These are phyloP conservation scores for Athene noctua DNA, from an alignment of 2,113 vertebrate genomes.

Conservation along the genomic window DNA sequence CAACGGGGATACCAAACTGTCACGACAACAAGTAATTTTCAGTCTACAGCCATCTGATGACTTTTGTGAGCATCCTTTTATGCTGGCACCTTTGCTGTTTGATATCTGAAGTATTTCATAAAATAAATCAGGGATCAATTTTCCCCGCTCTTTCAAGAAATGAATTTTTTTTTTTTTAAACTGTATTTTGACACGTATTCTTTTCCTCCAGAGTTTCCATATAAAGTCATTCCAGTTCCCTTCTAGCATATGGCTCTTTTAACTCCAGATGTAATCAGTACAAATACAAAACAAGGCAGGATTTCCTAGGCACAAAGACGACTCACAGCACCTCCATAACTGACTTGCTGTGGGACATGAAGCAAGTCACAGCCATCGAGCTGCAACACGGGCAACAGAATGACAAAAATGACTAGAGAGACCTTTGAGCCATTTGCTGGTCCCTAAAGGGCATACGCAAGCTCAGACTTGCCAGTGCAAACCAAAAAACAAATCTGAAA, in stretches of 20 bases:
- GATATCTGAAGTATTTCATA: neutral
- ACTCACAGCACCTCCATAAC: neutral
- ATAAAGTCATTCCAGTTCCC: neutral
- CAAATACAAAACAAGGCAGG: neutral
- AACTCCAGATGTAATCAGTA: too few relatives aligned
- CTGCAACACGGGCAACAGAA: too few relatives aligned
- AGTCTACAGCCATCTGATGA: neutral
- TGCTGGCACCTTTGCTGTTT: neutral
- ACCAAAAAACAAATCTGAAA: neutral
- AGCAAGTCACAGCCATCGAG: neutral
- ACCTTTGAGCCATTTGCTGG: neutral
- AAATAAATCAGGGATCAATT: neutral
- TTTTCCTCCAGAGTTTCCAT: neutral
- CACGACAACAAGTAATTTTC: neutral
- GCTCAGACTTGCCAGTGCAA: neutral
- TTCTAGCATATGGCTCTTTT: neutral
- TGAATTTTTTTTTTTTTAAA: neutral
- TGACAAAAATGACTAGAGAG: neutral
- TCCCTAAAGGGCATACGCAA: neutral
- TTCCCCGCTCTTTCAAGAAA: neutral
- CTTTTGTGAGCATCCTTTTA: neutral
- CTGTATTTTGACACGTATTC: neutral
- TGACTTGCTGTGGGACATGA: neutral
- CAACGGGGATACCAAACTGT: neutral
- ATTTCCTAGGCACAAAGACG: neutral